A percentile compares a stretch with the other conserved stretches of the same genome.
Evolutionary conservation across 2,888 invertebrate genomes (phyloP).

Genomic region (Caenorhabditis imperialis): DNA sequence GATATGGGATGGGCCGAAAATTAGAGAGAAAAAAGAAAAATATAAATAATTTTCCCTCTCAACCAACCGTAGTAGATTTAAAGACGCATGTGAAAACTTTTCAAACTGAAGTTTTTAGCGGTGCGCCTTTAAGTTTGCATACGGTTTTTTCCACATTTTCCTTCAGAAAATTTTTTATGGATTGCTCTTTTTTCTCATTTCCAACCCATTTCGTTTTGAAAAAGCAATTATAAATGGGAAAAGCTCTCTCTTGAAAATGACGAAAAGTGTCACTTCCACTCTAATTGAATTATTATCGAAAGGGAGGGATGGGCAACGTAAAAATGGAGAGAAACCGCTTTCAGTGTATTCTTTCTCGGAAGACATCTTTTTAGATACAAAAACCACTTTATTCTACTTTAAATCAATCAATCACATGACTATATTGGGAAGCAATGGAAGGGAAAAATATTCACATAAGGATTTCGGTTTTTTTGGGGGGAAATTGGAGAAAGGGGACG

Average conservation of each 20-base stretch:
- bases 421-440: constrained; percentile 3
- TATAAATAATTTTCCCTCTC: too few relatives aligned
- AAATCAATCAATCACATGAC: neutral
- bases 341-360: constrained; percentile 6
- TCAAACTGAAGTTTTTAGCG: too few relatives aligned
- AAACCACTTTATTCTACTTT: constrained; percentile 16
- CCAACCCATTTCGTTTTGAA: constrained; percentile 8
- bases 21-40: too few relatives aligned
- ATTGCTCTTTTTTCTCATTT: constrained; percentile 14
- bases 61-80: too few relatives aligned
- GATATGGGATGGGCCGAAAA: too few relatives aligned
- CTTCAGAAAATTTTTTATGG: neutral
- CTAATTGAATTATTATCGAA: constrained; percentile 28
- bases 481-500: constrained; percentile 11
- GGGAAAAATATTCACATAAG: constrained; percentile 47
- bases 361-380: constrained; percentile 23
- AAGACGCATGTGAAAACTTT: too few relatives aligned
- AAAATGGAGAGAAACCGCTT: neutral
- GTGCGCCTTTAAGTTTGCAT: too few relatives aligned
- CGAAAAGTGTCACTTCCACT: constrained; percentile 39
- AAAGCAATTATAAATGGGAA: constrained; percentile 21
- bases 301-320: neutral
- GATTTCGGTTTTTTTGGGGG: constrained; percentile 8
- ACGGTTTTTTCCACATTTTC: constrained; percentile 3
- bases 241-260: constrained; percentile 10